Evolutionary conservation across 2,888 invertebrate species (phyloP).

Genomic region (Zygothrica quintamaculata): DNA sequence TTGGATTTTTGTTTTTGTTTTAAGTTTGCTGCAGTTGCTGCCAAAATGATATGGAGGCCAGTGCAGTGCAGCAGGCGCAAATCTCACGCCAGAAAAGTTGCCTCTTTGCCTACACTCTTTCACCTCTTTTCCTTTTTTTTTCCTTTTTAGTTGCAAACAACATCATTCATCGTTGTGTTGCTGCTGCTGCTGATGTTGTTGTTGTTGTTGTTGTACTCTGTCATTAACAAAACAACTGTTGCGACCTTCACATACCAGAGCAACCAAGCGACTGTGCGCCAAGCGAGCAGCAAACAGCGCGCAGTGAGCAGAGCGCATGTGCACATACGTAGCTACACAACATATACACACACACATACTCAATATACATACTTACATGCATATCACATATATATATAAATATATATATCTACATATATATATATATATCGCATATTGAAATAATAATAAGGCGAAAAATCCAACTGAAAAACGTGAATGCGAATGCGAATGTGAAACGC

Average conservation of each 20-base stretch:
- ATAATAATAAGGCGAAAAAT: slow-evolving; percentile 80
- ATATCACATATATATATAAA: slow-evolving; percentile 10
- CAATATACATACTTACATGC: slow-evolving; percentile 18
- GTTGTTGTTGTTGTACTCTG: slow-evolving; percentile 73
- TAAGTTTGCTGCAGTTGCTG: slow-evolving; percentile 5
- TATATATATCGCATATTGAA: slow-evolving; percentile 63
- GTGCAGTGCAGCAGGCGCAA: slow-evolving; percentile 33
- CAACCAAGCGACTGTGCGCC: slow-evolving; percentile 80
- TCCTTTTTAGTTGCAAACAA: too few species aligned
- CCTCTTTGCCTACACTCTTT: slow-evolving; percentile 2
- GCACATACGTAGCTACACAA: slow-evolving; percentile 46
- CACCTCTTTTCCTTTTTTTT: slow-evolving; percentile 2
- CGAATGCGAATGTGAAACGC: slow-evolving; percentile 60
- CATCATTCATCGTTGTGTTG: slow-evolving; percentile 29
- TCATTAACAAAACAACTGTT: slow-evolving; percentile 84
- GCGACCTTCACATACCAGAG: slow-evolving; percentile 85
- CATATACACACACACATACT: slow-evolving; percentile 11
- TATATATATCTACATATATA: slow-evolving; percentile 8
- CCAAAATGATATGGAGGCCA: slow-evolving; percentile 23
- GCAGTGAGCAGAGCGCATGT: slow-evolving; percentile 49
- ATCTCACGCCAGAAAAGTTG: slow-evolving; percentile 26
- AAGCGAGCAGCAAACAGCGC: slow-evolving; percentile 46
- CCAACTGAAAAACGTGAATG: slow-evolving; percentile 76
- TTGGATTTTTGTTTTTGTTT: too few species aligned
- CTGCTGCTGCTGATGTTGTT: slow-evolving; percentile 25